Percentiles rank a stretch among this genome's conserved stretches.
These are phyloP conservation scores for Cyclophora punctaria DNA, from an alignment of 2,888 invertebrate species.

Conservation along the genomic window DNA sequence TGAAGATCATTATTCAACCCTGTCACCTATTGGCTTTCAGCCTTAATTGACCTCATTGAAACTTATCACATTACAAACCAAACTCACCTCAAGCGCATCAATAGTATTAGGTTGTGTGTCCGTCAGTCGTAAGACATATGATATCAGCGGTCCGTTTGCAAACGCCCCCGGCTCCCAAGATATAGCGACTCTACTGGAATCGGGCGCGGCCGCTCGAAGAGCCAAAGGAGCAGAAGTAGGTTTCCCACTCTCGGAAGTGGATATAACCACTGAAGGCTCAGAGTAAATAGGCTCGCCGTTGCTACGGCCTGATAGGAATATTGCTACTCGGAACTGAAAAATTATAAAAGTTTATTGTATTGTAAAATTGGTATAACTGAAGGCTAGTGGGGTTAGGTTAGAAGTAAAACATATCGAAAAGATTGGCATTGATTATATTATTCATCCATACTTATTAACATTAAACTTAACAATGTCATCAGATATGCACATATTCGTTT, in stretches of 20 bases:
- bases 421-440: too few relatives aligned
- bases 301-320: slow-evolving; percentile 82
- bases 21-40: too few relatives aligned
- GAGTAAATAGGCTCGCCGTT: slow-evolving; percentile 83
- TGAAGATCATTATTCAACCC: too few relatives aligned
- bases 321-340: slow-evolving; percentile 88
- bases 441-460: too few relatives aligned
- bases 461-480: too few relatives aligned
- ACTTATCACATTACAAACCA: not conserved
- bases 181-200: slow-evolving; percentile 87
- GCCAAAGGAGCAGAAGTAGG: slow-evolving; percentile 86
- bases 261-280: slow-evolving; percentile 83
- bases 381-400: too few relatives aligned
- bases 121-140: slow-evolving; percentile 85
- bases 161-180: slow-evolving; percentile 92
- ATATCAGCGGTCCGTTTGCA: slow-evolving; percentile 90
- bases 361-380: too few relatives aligned
- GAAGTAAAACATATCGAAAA: too few relatives aligned
- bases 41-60: too few relatives aligned
- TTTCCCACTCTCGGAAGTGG: slow-evolving; percentile 81
- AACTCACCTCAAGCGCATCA: slow-evolving; percentile 78
- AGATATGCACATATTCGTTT: too few relatives aligned
- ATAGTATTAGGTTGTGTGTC: slow-evolving; percentile 73
- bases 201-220: slow-evolving; percentile 84
- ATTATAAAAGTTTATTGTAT: too few relatives aligned